Percentiles rank a stretch among this genome's conserved stretches.
phyloP scores from a whole-genome alignment of 2,797 vertebrate genomes.

The Mareca penelope region DNA sequence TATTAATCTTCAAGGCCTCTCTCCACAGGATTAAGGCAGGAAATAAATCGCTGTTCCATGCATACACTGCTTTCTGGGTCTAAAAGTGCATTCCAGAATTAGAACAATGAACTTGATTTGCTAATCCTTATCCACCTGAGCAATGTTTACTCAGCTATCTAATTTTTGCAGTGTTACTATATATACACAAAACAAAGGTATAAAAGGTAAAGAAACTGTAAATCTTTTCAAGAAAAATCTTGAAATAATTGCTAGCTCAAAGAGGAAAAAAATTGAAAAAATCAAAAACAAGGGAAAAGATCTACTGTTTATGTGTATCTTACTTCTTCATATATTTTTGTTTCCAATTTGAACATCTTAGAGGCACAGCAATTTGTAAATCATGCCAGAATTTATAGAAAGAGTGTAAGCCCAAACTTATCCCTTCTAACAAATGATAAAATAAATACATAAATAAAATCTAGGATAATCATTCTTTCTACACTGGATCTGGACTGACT shows the following conservation, averaged over 20 bases:
- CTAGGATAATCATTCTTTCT: background rate
- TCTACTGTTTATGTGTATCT: background rate
- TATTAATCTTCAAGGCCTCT: background rate
- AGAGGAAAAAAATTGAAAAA: background rate
- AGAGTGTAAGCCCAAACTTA: background rate
- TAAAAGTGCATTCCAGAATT: background rate
- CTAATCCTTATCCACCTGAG: background rate
- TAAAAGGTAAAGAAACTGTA: background rate
- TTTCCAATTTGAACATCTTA: background rate
- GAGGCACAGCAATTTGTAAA: background rate
- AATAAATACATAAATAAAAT: too few relatives aligned
- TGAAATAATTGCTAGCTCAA: background rate
- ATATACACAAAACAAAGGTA: background rate
- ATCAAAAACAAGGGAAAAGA: background rate
- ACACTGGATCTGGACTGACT: background rate
- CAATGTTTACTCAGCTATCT: background rate
- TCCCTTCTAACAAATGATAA: background rate
- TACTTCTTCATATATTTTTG: background rate
- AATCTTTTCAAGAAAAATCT: too few relatives aligned
- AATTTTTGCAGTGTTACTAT: background rate
- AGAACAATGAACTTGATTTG: background rate
- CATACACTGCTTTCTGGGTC: background rate
- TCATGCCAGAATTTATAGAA: background rate
- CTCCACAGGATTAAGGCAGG: background rate
- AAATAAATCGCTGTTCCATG: background rate